These are phyloP conservation scores for Pseudococcus jackbeardsleyi DNA, from an alignment of 2,888 invertebrate species.

Conservation along the genomic window DNA sequence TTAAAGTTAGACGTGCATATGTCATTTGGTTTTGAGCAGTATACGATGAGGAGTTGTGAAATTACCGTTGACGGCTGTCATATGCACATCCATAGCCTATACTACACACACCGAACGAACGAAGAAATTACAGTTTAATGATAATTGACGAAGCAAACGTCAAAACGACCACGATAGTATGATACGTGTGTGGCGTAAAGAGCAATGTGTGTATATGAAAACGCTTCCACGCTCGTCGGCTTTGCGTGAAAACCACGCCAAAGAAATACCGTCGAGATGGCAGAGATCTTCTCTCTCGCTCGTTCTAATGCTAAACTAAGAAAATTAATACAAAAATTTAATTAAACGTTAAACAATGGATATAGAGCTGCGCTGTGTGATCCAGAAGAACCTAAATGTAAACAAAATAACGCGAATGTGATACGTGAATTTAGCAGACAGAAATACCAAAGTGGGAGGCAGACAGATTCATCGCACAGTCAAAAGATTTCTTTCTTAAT, in stretches of 20 bases:
- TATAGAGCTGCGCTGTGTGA: not conserved
- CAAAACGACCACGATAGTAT: conserved; percentile 32
- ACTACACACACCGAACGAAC: not conserved
- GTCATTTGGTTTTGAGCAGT: conserved; percentile 28
- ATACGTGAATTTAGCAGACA: not conserved
- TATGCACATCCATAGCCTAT: conserved; percentile 27
- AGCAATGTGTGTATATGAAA: not conserved
- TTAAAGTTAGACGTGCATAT: conserved; percentile 38
- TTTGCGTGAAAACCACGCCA: conserved; percentile 21
- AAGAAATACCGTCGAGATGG: not conserved
- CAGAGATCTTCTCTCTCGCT: not conserved
- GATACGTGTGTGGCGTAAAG: not conserved
- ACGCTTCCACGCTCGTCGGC: not conserved
- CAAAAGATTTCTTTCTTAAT: not conserved
- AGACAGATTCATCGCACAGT: not conserved
- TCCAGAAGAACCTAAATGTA: not conserved
- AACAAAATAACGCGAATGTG: not conserved
- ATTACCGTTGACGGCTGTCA: conserved; percentile 51
- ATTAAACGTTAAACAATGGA: conserved; percentile 38
- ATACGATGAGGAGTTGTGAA: conserved; percentile 34
- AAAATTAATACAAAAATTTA: conserved; percentile 46
- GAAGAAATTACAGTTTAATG: conserved; percentile 39
- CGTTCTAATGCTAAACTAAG: not conserved
- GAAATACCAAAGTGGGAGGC: not conserved
- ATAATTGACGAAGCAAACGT: conserved; percentile 43